A percentile compares a stretch with the other conserved stretches of the same genome.
These are phyloP conservation scores for Protaetia brevitarsis DNA, from an alignment of 1,140 invertebrate genomes.

Conservation along the genomic window DNA sequence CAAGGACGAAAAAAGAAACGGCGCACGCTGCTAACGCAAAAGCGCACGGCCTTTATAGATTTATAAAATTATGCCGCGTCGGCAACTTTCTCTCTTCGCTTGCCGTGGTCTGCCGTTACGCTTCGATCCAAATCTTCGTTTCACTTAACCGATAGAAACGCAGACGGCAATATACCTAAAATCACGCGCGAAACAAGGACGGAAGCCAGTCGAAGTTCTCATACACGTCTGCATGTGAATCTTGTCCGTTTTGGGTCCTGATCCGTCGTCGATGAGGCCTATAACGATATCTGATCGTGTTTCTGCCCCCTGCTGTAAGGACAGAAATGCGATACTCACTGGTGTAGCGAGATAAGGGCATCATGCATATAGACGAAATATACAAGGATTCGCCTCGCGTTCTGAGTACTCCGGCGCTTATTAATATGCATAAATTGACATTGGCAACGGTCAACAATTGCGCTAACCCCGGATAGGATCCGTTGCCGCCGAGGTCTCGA, in stretches of 20 bases:
- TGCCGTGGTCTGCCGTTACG: not conserved
- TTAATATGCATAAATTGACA: conserved; percentile 31
- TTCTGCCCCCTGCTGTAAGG: no score
- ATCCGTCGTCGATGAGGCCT: no score
- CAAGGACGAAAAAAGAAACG: not conserved
- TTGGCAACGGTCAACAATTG: conserved; percentile 15
- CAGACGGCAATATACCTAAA: not conserved
- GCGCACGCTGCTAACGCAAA: not conserved
- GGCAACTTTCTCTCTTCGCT: conserved; percentile 23
- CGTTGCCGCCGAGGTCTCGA: not conserved
- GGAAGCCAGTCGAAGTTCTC: not conserved
- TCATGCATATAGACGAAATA: not conserved
- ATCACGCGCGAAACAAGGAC: not conserved
- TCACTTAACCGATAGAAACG: not conserved
- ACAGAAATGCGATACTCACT: no score
- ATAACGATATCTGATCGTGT: no score
- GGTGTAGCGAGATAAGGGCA: not conserved
- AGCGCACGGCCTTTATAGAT: conserved; percentile 25
- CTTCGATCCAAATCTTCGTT: not conserved
- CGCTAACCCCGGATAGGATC: not conserved
- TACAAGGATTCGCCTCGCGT: not conserved
- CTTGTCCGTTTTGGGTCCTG: no score
- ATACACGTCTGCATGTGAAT: not conserved
- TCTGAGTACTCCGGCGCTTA: conserved; percentile 19
- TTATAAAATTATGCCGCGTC: conserved; percentile 27